Evolutionary conservation across 2,113 vertebrate genomes (phyloP), one percentile per base, ranked within the genome.

Genomic region (Alosa alosa): DNA sequence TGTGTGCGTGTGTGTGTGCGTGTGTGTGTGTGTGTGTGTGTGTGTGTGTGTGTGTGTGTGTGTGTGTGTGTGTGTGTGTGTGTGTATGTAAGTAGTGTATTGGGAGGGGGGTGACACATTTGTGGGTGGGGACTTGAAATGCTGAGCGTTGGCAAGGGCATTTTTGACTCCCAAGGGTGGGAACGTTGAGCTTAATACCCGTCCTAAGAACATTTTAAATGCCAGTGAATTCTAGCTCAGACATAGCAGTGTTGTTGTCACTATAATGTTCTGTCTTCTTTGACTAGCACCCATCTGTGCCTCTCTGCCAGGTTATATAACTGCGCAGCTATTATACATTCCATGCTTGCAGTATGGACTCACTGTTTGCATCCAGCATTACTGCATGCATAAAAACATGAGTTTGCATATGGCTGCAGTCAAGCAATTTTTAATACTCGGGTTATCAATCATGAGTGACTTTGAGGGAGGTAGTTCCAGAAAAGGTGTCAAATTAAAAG

Each of bases 401-500:
- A 78, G 25, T 78, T 78, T 78, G 72, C 72, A 41, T 78, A 78
- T 78, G 31, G 31, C 72, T 78, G 31, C 72, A 78, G 25, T 78
- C 72, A 78, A 78, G 13, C 64, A 72, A 15, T 39, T 78, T 64
- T 78, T 78, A 78, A 78, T 39, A 78, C 72, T 78, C 11, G 13
- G 11, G 72, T 13, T 78, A 78, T 78, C 72, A 78, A 78, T 78
- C 72, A 78, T 31, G 3, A 36, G 36, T 78, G 72, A 78, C 72
- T 78, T 78, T 78, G 72, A 72, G 25, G 1, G 72, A 39, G 25
- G 5, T 86, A 84, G 81, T 84, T 83, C 46, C 47, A 82, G 49
- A 90, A 82, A 86, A 83, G 82, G 82, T 90, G 39, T 89, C 81
- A 86, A 55, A 83, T 81, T 72, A 82, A 85, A 82, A 75, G 84